Base-by-base conservation (phyloP, 2,888 invertebrate species). In the Ochlodes sylvanus region DNA sequence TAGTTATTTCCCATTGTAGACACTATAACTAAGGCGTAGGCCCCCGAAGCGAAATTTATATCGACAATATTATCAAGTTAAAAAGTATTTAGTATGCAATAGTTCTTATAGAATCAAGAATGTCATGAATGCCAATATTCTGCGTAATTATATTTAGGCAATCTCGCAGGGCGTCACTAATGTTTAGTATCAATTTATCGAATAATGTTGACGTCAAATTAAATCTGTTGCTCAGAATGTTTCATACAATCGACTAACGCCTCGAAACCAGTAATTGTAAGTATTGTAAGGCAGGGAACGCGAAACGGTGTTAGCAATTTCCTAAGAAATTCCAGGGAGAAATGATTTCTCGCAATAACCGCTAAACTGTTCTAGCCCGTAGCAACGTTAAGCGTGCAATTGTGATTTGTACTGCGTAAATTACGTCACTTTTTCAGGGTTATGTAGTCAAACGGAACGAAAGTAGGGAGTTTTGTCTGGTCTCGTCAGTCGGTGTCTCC, bases 271-370 rank as follows among this genome's bases (percentile, higher is more conserved):
- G 5, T 52, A 21, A 52, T 52, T 52, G 52, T 21, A 21, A 52
- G 2, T 27, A 27, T 27, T 27, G 27, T 27, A 5, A 52, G 12
- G 10, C 52, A 38, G 21, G 12, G 52, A 52, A 19, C 21, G 52
- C 19, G 21, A 21, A 52, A 21, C 52, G 14, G 52, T 21, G 52
- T 52, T 52, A 52, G 52, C 19, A 52, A 52, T 52, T 52, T 52
- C 52, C 19, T 14, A 52, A 52, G 52, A 21, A 52, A 52, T 52
- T 52, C 52, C 52, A 52, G 21, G 19, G 52, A 52, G 52, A 52
- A 52, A 52, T 21, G 52, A 52, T 21, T 52, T 52, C 52, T 52
- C 52, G 21, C 52, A 14, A 21, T 21, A 52, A 52, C 10, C 12
- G 21, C 52, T 21, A 21, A 21, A 21, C 21, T 52, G 44, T 47